These are phyloP conservation scores for Lasioglossum oenotherae DNA, from an alignment of 2,888 invertebrate species.

Conservation along the genomic window DNA sequence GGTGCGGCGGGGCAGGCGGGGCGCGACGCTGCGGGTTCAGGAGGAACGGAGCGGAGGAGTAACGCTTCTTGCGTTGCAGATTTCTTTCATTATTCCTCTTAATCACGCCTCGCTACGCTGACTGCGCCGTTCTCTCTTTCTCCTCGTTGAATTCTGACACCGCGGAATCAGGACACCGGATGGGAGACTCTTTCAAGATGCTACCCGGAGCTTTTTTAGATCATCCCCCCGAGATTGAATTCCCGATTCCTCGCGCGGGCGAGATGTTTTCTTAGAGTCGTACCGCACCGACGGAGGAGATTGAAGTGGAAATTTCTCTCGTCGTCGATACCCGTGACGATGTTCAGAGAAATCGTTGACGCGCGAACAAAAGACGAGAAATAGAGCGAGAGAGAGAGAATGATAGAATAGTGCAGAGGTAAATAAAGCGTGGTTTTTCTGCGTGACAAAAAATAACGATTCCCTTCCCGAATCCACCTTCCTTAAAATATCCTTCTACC, in stretches of 20 bases:
- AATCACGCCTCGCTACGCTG: constrained; percentile 65
- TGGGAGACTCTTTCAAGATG: constrained; percentile 56
- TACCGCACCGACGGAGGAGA: not conserved
- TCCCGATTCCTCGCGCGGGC: not conserved
- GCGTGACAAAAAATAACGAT: constrained; percentile 65
- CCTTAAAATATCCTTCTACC: constrained; percentile 81
- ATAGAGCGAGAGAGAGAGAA: too few relatives aligned
- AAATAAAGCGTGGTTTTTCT: constrained; percentile 41
- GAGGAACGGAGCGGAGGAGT: constrained; percentile 49
- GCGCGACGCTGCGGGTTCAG: constrained; percentile 32
- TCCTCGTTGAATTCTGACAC: constrained; percentile 51
- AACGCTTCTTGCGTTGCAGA: constrained; percentile 69
- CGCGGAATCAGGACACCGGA: constrained; percentile 54
- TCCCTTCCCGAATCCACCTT: constrained; percentile 75
- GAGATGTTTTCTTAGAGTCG: constrained; percentile 20
- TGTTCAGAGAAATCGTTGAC: not conserved
- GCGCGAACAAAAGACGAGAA: not conserved
- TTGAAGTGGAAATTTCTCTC: not conserved
- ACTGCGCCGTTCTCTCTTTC: constrained; percentile 55
- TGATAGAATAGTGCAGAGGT: not conserved
- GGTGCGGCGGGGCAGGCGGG: not conserved
- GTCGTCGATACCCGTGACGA: not conserved
- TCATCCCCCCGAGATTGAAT: constrained; percentile 33
- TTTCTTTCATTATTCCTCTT: constrained; percentile 72
- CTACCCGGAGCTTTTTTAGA: constrained; percentile 23